Percentiles rank a stretch among this genome's conserved stretches.
phyloP scores from a whole-genome alignment of 2,888 invertebrate species.

The Labia minor region DNA sequence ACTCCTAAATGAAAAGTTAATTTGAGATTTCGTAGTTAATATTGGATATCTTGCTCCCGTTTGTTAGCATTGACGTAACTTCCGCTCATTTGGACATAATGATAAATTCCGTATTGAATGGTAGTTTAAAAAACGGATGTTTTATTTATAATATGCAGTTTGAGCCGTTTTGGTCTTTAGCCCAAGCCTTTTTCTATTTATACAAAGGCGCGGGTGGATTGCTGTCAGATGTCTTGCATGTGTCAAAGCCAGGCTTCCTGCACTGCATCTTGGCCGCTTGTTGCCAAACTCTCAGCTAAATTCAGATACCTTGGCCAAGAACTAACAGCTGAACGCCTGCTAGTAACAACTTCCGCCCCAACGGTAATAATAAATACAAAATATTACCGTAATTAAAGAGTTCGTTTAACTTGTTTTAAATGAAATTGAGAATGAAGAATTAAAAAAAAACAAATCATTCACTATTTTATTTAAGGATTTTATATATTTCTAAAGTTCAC shows the following conservation, averaged over 20 bases:
- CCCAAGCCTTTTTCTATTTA: constrained; percentile 13
- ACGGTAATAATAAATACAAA: too few relatives aligned
- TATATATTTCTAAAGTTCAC: too few relatives aligned
- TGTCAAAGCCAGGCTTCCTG: constrained; percentile 1
- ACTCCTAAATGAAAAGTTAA: too few relatives aligned
- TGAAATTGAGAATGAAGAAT: too few relatives aligned
- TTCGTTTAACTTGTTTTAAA: too few relatives aligned
- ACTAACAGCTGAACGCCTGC: too few relatives aligned
- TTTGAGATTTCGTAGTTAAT: too few relatives aligned
- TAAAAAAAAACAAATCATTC: too few relatives aligned
- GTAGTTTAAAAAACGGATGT: background rate
- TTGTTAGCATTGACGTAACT: background rate
- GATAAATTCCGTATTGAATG: constrained; percentile 3
- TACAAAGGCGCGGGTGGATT: constrained; percentile 13
- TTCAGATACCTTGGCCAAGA: background rate
- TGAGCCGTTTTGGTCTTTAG: constrained; percentile 2
- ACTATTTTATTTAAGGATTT: too few relatives aligned
- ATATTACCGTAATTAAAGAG: too few relatives aligned
- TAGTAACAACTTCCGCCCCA: too few relatives aligned
- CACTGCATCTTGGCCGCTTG: background rate
- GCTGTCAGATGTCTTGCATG: background rate
- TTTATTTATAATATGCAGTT: constrained; percentile 13
- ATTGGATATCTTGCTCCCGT: too few relatives aligned
- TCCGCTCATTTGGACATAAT: background rate
- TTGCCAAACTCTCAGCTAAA: background rate